These are phyloP conservation scores for Plebejus anna DNA, from an alignment of 2,888 invertebrate species.

Conservation along the genomic window DNA sequence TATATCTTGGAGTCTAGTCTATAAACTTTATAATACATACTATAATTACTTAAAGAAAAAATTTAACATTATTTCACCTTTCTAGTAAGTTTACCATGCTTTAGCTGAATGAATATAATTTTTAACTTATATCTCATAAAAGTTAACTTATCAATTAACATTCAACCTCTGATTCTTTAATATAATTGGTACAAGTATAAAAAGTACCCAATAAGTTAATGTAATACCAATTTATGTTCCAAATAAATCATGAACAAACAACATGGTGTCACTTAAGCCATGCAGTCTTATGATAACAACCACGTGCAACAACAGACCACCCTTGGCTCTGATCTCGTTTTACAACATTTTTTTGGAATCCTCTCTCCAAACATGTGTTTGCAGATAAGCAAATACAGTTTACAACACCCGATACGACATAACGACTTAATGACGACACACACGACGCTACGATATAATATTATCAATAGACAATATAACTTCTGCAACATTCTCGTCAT, in stretches of 20 bases:
- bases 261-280: neutral
- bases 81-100: too few species aligned
- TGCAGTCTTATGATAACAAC: slow-evolving; percentile 31
- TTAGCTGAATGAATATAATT: too few species aligned
- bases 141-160: neutral
- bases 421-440: slow-evolving; percentile 31
- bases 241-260: slow-evolving; percentile 9
- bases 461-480: neutral
- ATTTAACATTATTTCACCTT: too few species aligned
- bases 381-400: slow-evolving; percentile 53
- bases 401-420: slow-evolving; percentile 48
- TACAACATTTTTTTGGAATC: slow-evolving; percentile 56
- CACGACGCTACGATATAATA: neutral
- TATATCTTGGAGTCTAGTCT: too few species aligned
- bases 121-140: neutral
- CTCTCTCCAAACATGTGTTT: slow-evolving; percentile 65
- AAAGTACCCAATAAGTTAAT: neutral
- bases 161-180: neutral
- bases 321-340: slow-evolving; percentile 50
- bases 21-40: too few species aligned
- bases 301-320: slow-evolving; percentile 56
- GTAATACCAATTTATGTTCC: neutral
- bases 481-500: neutral
- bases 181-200: too few species aligned
- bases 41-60: too few species aligned